A percentile compares a stretch with the other conserved stretches of the same genome.
Conservation (phyloP, 2,113 vertebrate genomes). For the Leucoraja erinaceus region DNA sequence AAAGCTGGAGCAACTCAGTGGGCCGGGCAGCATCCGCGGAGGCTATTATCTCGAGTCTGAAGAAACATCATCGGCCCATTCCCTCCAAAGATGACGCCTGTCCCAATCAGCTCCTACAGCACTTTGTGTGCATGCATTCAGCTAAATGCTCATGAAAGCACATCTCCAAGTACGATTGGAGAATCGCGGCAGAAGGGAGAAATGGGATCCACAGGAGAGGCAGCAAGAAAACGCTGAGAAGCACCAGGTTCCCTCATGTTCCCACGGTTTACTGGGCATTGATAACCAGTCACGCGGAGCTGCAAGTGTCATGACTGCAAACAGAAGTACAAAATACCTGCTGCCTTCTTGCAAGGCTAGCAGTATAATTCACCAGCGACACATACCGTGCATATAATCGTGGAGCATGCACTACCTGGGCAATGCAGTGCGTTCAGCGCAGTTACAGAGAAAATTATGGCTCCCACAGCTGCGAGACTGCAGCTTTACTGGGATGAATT, state of each 20-base stretch:
- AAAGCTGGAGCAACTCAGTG: too few species aligned
- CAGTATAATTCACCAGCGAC: not conserved
- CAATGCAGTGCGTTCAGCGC: too few species aligned
- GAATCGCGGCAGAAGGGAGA: not conserved
- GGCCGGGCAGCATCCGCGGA: too few species aligned
- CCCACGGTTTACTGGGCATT: not conserved
- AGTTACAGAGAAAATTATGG: too few species aligned
- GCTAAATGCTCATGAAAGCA: not conserved
- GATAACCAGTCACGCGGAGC: not conserved
- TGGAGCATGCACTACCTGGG: not conserved
- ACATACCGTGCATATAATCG: not conserved
- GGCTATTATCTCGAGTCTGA: too few species aligned
- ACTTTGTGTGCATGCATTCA: not conserved
- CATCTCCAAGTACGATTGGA: not conserved
- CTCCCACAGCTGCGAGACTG: too few species aligned
- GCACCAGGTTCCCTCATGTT: not conserved
- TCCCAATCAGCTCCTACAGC: too few species aligned
- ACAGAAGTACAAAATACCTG: not conserved
- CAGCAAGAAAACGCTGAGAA: too few species aligned
- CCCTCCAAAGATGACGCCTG: too few species aligned
- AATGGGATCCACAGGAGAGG: not conserved
- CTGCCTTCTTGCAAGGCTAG: not conserved
- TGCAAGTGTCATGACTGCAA: not conserved
- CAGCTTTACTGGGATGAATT: too few species aligned
- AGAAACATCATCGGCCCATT: too few species aligned